Conservation (phyloP, 1,140 invertebrate species). For the Drosophila lini region DNA sequence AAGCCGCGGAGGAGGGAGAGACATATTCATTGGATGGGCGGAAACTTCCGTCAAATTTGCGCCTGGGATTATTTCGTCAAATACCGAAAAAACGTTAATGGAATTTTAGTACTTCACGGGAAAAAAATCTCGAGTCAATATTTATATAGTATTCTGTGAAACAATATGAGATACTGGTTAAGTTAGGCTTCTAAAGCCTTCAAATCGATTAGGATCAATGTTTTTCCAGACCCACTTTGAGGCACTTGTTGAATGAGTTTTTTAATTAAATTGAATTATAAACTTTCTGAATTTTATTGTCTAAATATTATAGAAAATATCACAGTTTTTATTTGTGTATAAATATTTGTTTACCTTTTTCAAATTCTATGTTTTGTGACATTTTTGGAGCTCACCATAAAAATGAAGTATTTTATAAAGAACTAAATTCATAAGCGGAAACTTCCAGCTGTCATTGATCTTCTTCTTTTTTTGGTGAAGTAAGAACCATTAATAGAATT, state of each 20-base stretch:
- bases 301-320: not conserved
- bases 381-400: not conserved
- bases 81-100: constrained; percentile 17
- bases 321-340: not conserved
- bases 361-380: not conserved
- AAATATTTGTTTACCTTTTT: not conserved
- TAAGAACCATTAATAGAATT: constrained; percentile 17
- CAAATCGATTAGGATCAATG: not conserved
- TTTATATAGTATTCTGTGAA: not conserved
- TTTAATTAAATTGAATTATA: not conserved
- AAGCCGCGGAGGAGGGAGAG: not conserved
- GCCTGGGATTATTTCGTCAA: constrained; percentile 8
- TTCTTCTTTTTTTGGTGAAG: not conserved
- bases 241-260: not conserved
- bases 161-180: not conserved
- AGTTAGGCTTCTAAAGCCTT: not conserved
- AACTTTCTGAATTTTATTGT: not conserved
- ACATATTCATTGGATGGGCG: constrained; percentile 21
- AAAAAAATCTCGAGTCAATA: constrained; percentile 12
- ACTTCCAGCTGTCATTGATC: not conserved
- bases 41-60: constrained; percentile 44
- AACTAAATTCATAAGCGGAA: not conserved
- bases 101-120: constrained; percentile 4
- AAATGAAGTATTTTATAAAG: no score
- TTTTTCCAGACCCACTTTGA: not conserved